Evolutionary conservation across 2,888 invertebrate genomes (phyloP).

Genomic region (Oscheius myriophilus): DNA sequence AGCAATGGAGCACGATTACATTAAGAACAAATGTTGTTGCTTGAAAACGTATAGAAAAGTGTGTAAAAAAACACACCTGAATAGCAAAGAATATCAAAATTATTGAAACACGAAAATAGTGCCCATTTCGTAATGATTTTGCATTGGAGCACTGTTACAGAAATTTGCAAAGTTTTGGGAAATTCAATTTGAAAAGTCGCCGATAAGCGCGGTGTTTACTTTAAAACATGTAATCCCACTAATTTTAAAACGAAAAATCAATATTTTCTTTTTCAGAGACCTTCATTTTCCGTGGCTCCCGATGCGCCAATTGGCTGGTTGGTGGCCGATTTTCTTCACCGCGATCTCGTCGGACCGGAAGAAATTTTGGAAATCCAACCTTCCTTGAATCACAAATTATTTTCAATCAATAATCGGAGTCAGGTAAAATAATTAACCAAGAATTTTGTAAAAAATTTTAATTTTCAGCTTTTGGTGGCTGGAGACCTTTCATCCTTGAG

Average conservation of each 20-base stretch:
- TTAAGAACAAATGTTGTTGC: too few relatives aligned
- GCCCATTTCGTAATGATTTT: not conserved
- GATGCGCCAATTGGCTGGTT: conserved; percentile 23
- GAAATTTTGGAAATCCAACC: conserved; percentile 18
- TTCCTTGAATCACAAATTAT: conserved; percentile 16
- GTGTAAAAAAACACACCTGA: too few relatives aligned
- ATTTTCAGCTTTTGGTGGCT: conserved; percentile 10
- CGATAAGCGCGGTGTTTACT: too few relatives aligned
- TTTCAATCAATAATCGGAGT: conserved; percentile 24
- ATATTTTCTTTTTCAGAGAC: conserved; percentile 7
- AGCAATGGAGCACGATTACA: too few relatives aligned
- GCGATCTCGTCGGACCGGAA: conserved; percentile 21
- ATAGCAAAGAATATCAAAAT: too few relatives aligned
- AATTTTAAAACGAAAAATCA: not conserved
- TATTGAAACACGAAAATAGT: too few relatives aligned
- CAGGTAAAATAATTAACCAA: conserved; percentile 5
- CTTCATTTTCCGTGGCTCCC: conserved; percentile 22
- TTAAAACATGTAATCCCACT: too few relatives aligned
- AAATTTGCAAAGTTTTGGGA: too few relatives aligned
- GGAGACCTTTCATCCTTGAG: not conserved
- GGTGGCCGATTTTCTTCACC: conserved; percentile 24
- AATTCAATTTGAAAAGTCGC: conserved; percentile 12
- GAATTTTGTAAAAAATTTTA: not conserved
- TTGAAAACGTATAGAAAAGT: too few relatives aligned
- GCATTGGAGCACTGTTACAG: too few relatives aligned